Base-by-base conservation (phyloP, 2,797 vertebrate genomes). In the Dipus sagitta region DNA sequence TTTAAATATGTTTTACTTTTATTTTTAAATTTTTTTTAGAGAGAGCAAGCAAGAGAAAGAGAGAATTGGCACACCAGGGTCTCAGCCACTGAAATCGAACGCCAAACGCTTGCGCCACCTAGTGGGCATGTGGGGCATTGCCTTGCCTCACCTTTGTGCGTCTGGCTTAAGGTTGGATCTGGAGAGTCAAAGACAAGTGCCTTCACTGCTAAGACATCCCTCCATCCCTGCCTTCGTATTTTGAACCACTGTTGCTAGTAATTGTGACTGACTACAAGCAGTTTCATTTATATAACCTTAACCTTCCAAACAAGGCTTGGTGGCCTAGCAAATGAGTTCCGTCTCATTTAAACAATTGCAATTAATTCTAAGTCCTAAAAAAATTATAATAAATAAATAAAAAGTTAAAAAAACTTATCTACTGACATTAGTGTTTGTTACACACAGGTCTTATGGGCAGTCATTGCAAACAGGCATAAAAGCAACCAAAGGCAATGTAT, bases 281-380 rank as follows among this genome's bases (percentile, higher is more conserved):
- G 52, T 86, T 88, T 88, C 62, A 78, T 58, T 54, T 32, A 42
- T 88, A 34, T 83, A 91, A 86, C 83, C 72, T 68, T 90, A 93
- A 94, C 70, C 78, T 94, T 86, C 67, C 30, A 92, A 81, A 54
- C 18, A 93, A 92, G 91, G 23, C 47, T 72, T 64, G 86, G 92
- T 58, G 20, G 14, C 28, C 81, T 77, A 86, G 70, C 26, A 92
- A 95, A 92, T 89, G 82, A 76, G 65, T 26, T 86, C n/a, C 47
- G 24, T 93, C 71, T 94, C 75, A 82, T 52, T 47, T 62, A 76
- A 78, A 91, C 70, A 60, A 6, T 21, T 82, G 67, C 62, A 91
- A 93, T 96, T 96, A 97, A 96, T 79, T 95, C 70, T 71, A 89
- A 83, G 38, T 76, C 52, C 82, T 94, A 47, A 86, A 86, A n/a